Conservation (phyloP, 1,140 invertebrate species). For the Probaryconus sp. region DNA sequence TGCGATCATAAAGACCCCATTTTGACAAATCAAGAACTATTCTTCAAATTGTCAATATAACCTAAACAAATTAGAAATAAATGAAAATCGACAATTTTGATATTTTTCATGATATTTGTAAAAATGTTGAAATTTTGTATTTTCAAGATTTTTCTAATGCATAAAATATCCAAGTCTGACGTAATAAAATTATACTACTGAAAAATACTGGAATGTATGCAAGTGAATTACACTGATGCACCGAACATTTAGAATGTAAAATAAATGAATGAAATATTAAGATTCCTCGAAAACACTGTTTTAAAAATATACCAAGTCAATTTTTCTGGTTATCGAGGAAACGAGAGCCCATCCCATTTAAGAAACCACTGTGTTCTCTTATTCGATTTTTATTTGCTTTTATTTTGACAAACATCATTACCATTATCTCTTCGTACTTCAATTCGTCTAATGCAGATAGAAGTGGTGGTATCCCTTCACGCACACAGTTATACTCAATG, state of each 20-base stretch:
- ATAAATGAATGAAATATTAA: constrained; percentile 21
- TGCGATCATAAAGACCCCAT: background rate
- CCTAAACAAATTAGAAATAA: no score
- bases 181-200: constrained; percentile 28
- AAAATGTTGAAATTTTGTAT: no score
- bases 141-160: no score
- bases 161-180: constrained; percentile 1
- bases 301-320: background rate
- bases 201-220: constrained; percentile 23
- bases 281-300: background rate
- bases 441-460: constrained; percentile 20
- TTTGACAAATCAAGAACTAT: background rate
- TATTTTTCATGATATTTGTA: no score
- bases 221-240: no score
- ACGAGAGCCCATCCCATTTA: background rate
- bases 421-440: constrained; percentile 4
- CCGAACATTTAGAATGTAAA: no score
- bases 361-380: no score
- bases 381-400: constrained; percentile 4
- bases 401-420: constrained; percentile 23
- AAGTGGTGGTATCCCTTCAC: constrained; percentile 1
- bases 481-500: background rate
- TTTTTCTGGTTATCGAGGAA: background rate
- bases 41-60: no score
- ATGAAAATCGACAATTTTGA: no score